Evolutionary conservation across 2,113 vertebrate species (phyloP).

Genomic region (Etheostoma spectabile): DNA sequence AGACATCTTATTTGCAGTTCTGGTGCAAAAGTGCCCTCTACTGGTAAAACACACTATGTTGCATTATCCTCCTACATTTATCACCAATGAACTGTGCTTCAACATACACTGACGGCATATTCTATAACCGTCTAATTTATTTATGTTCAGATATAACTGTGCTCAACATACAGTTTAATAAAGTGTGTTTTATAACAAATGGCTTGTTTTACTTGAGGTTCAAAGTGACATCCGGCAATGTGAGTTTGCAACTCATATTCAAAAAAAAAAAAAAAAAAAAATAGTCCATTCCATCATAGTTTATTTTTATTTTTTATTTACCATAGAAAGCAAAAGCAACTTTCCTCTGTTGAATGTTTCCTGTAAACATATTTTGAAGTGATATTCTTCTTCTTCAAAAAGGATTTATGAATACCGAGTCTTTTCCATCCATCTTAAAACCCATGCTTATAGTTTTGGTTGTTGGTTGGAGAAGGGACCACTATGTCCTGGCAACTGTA

Average conservation of each 20-base stretch:
- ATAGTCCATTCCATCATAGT: too few species aligned
- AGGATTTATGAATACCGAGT: constrained; percentile 37
- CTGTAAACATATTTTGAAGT: constrained; percentile 75
- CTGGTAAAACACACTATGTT: constrained; percentile 52
- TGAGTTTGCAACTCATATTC: background rate
- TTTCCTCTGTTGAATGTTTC: constrained; percentile 54
- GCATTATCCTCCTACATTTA: background rate
- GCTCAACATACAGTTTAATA: constrained; percentile 66
- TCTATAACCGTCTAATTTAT: constrained; percentile 66
- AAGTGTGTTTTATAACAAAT: constrained; percentile 62
- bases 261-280: too few species aligned
- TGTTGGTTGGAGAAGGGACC: constrained; percentile 14
- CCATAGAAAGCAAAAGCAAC: constrained; percentile 75
- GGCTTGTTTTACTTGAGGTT: background rate
- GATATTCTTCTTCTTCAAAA: constrained; percentile 40
- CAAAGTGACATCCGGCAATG: background rate
- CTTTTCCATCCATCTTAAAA: constrained; percentile 51
- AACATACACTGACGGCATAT: constrained; percentile 29
- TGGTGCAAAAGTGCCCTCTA: constrained; percentile 61
- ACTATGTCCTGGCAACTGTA: constrained; percentile 7
- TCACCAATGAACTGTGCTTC: constrained; percentile 32
- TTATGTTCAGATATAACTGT: constrained; percentile 63
- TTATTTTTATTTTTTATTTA: constrained; percentile 75
- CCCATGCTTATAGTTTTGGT: constrained; percentile 16
- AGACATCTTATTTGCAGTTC: constrained; percentile 21